Evolutionary conservation across 2,888 invertebrate species (phyloP).

Genomic region (Blastobasis lacticolella): DNA sequence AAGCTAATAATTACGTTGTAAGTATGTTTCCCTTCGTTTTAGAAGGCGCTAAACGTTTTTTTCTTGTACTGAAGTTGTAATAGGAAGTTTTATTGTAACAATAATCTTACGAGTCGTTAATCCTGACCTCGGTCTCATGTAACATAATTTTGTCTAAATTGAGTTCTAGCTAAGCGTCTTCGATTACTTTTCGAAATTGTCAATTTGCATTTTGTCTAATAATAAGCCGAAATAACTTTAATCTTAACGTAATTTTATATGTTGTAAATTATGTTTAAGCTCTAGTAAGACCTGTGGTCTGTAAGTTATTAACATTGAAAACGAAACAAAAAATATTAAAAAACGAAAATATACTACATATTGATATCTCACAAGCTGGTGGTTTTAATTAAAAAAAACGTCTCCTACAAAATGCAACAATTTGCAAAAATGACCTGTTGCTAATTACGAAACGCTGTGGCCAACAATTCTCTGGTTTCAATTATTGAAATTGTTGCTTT

Average conservation of each 20-base stretch:
- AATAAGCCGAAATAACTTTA: conserved; percentile 21
- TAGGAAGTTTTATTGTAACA: too few species aligned
- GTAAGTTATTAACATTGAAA: conserved; percentile 45
- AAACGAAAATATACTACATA: conserved; percentile 8
- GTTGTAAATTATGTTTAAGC: conserved; percentile 21
- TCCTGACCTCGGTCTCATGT: not conserved
- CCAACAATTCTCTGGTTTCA: too few species aligned
- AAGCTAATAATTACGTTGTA: not conserved
- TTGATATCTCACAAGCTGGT: too few species aligned
- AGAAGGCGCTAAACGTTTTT: conserved; percentile 41
- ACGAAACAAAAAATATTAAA: conserved; percentile 23
- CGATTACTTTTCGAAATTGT: not conserved
- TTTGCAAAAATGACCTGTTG: too few species aligned
- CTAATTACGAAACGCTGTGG: too few species aligned
- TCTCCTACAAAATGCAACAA: too few species aligned
- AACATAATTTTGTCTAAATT: not conserved
- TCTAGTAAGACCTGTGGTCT: conserved; percentile 66
- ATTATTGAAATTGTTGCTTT: too few species aligned
- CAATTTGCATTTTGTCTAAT: conserved; percentile 33
- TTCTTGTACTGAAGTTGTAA: conserved; percentile 7
- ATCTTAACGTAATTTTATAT: conserved; percentile 28
- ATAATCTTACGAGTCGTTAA: conserved; percentile 7
- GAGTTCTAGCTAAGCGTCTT: not conserved
- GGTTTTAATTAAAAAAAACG: too few species aligned
- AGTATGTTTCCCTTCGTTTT: conserved; percentile 47